A percentile compares a stretch with the other conserved stretches of the same genome.
Conservation (phyloP, 2,797 vertebrate genomes). For the Meda fulgida region DNA sequence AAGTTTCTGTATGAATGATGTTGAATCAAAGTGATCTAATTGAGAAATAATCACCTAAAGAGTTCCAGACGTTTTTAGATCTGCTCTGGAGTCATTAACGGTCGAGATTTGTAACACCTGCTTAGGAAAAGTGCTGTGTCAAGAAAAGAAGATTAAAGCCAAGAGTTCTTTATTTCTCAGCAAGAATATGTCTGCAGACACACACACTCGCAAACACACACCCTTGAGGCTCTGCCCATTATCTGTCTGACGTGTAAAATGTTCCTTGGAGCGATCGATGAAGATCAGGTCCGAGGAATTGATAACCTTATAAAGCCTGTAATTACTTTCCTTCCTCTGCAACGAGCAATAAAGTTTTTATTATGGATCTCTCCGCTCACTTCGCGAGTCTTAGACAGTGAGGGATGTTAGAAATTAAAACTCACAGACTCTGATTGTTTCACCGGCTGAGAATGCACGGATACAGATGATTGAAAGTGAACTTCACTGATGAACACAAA, state of each 20-base stretch:
- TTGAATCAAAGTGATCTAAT: conserved; percentile 18
- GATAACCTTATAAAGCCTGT: conserved; percentile 64
- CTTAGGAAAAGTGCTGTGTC: conserved; percentile 42
- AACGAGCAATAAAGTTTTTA: conserved; percentile 55
- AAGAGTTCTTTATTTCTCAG: conserved; percentile 29
- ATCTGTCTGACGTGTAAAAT: conserved; percentile 57
- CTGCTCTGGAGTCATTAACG: conserved; percentile 21
- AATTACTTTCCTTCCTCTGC: conserved; percentile 61
- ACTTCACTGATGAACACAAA: conserved; percentile 5
- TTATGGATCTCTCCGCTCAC: conserved; percentile 45
- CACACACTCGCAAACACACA: conserved; percentile 13
- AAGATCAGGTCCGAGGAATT: conserved; percentile 59
- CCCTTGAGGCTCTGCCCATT: conserved; percentile 42
- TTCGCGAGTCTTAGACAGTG: conserved; percentile 20
- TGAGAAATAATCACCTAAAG: conserved; percentile 28
- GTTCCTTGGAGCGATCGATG: conserved; percentile 57
- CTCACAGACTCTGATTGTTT: conserved; percentile 44
- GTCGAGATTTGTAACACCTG: conserved; percentile 33
- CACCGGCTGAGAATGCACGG: conserved; percentile 25
- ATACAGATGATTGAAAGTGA: not conserved
- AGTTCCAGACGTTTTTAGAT: conserved; percentile 25
- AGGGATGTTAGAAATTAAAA: conserved; percentile 50
- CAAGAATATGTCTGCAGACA: not conserved
- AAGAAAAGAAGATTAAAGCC: conserved; percentile 33
- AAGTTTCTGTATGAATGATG: conserved; percentile 14